A percentile compares a stretch with the other conserved stretches of the same genome.
Evolutionary conservation across 1,140 invertebrate species (phyloP).

Genomic region (Conus ventricosus): DNA sequence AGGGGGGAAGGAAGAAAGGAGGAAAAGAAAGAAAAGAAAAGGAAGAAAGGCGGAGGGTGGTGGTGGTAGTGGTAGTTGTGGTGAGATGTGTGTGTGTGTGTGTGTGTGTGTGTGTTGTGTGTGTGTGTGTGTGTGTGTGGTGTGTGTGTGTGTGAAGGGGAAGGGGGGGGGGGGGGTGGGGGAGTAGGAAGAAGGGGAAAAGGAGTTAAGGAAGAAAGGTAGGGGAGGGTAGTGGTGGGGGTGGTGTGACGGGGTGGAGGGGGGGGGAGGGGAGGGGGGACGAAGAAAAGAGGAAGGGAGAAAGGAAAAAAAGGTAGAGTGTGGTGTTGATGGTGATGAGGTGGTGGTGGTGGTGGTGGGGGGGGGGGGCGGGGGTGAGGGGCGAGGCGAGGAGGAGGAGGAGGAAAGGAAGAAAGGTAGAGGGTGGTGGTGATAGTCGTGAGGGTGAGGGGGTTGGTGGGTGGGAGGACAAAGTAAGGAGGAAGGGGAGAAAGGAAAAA

Average conservation of each 20-base stretch:
- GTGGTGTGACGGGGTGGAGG: no score
- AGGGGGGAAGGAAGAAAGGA: no score
- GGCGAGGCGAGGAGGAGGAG: no score
- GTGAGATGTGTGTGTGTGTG: background rate
- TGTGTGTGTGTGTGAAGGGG: background rate
- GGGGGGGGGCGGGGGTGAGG: no score
- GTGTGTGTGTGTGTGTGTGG: background rate
- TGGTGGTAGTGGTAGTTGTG: background rate
- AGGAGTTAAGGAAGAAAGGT: background rate
- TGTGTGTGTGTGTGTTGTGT: background rate
- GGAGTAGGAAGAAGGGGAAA: background rate
- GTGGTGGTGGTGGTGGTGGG: no score
- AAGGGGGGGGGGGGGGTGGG: background rate
- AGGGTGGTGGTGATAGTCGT: background rate
- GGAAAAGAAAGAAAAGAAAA: background rate
- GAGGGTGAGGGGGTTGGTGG: no score
- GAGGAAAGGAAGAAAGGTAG: background rate
- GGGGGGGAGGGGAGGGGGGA: no score
- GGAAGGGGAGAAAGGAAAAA: background rate
- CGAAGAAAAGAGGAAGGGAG: no score
- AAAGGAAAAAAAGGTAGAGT: no score
- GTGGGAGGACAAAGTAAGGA: no score
- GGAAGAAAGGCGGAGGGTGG: background rate
- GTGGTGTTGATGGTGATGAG: constrained; percentile 55
- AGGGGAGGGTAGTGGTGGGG: background rate